Evolutionary conservation across 2,113 vertebrate genomes (phyloP).

Genomic region (Corythoichthys intestinalis): DNA sequence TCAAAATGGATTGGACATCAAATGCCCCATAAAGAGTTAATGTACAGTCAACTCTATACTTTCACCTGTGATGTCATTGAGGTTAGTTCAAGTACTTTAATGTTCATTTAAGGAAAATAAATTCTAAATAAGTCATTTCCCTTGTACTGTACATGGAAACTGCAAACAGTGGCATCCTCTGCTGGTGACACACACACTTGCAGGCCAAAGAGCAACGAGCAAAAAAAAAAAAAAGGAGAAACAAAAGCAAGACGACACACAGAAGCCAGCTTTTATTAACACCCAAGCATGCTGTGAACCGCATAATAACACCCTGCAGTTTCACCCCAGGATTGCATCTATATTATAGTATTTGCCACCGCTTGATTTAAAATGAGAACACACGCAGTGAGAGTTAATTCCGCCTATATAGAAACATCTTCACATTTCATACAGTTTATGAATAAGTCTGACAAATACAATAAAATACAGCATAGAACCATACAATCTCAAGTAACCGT

Average conservation of each 20-base stretch:
- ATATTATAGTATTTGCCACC: conserved; percentile 25
- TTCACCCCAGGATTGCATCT: conserved; percentile 30
- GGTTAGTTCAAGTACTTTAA: background rate
- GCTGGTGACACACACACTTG: conserved; percentile 42
- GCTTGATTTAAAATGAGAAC: conserved; percentile 27
- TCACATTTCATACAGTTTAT: too few species aligned
- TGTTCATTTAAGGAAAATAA: background rate
- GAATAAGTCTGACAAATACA: too few species aligned
- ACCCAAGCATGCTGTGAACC: conserved; percentile 40
- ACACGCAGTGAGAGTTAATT: background rate
- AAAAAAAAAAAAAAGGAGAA: background rate
- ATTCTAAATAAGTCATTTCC: background rate
- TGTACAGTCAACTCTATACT: background rate
- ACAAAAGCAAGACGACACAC: background rate
- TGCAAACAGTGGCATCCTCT: conserved; percentile 47
- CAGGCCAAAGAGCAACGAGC: conserved; percentile 19
- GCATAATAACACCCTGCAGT: conserved; percentile 50
- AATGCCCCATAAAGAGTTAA: background rate
- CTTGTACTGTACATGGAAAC: conserved; percentile 3
- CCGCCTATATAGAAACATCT: too few species aligned
- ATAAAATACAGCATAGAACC: too few species aligned
- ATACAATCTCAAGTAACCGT: too few species aligned
- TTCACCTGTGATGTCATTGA: background rate
- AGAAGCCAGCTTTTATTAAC: conserved; percentile 32
- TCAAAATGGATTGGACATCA: too few species aligned